Evolutionary conservation across 2,888 invertebrate genomes (phyloP), one percentile per base, ranked within the genome.

Genomic region (Aspidiotus rigidus): DNA sequence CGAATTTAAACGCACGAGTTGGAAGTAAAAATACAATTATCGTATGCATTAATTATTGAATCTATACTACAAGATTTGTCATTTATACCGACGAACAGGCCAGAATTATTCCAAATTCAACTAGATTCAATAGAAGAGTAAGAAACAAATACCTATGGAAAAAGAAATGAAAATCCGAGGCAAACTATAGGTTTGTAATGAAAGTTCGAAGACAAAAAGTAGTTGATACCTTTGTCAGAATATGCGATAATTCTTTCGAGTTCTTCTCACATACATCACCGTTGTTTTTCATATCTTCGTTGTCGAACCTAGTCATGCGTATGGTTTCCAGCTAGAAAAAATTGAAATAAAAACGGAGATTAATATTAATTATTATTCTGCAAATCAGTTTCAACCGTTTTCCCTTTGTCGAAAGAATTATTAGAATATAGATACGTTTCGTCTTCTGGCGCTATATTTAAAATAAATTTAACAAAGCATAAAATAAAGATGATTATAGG

Each of bases 171-270:
- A 17, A 64, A 15, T 5, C 53, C 11, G n/a, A 13, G 3, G 53
- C 53, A 53, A 13, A 13, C 15, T n/a, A 3, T 5, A 55, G 40
- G n/a, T 40, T 40, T 61, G n/a, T 61, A 13, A 61, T 2, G 2
- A 7, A 41, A 49, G 13, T 16, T 6, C 15, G 15, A 62, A 62
- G 28, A 39, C 16, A 28, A 28, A 28, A 28, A 28, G 5, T 28
- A 5, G 28, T 28, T 54, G 70, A 62, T 72, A 69, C 59, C 72
- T 67, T 72, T 2, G 69, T 41, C 62, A 62, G 69, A n/a, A 69
- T 62, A 62, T 69, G 69, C 15, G 66, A 15, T 16, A 59, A 66
- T 59, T 66, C 66, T 57, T 66, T 66, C 44, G 49, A 42, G 49
- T 66, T 41, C 44, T 59, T 66, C 57, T 66, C 66, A 39, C 49